phyloP scores from a whole-genome alignment of 2,888 invertebrate species.

The Acanthoscelides obtectus region DNA sequence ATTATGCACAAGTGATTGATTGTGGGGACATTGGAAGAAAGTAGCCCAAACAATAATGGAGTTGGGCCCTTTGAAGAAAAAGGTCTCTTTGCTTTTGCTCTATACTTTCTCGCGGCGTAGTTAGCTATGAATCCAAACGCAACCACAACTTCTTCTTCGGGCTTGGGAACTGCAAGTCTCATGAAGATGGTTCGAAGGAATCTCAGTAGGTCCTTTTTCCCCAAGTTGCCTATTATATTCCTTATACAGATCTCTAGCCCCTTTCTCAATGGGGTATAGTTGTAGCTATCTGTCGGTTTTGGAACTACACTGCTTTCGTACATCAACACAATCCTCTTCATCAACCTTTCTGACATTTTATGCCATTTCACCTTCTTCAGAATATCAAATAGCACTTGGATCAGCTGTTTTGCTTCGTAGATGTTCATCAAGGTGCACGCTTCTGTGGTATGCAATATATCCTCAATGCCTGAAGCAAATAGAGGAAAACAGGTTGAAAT shows the following conservation, averaged over 20 bases:
- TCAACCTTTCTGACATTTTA: conserved; percentile 45
- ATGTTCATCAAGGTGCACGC: conserved; percentile 30
- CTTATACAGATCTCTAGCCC: conserved; percentile 55
- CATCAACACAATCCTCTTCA: conserved; percentile 46
- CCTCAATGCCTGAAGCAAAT: not conserved
- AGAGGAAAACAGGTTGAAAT: not conserved
- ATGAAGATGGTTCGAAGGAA: conserved; percentile 37
- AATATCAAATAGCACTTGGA: conserved; percentile 51
- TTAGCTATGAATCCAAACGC: conserved; percentile 54
- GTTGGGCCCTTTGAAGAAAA: conserved; percentile 51
- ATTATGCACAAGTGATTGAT: conserved; percentile 50
- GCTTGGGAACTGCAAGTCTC: conserved; percentile 45
- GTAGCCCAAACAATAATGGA: conserved; percentile 29
- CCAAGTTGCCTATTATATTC: conserved; percentile 50
- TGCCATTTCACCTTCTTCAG: conserved; percentile 50
- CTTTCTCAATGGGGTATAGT: conserved; percentile 46
- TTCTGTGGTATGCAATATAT: conserved; percentile 9
- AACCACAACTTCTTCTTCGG: conserved; percentile 44
- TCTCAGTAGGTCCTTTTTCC: conserved; percentile 48
- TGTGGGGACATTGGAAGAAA: not conserved
- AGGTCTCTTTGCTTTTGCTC: conserved; percentile 44
- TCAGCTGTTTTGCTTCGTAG: conserved; percentile 46
- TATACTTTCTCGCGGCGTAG: conserved; percentile 50
- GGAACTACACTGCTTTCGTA: conserved; percentile 48
- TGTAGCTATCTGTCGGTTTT: conserved; percentile 25